These are phyloP conservation scores for Papilio elwesi DNA, from an alignment of 2,888 invertebrate genomes.

Conservation along the genomic window DNA sequence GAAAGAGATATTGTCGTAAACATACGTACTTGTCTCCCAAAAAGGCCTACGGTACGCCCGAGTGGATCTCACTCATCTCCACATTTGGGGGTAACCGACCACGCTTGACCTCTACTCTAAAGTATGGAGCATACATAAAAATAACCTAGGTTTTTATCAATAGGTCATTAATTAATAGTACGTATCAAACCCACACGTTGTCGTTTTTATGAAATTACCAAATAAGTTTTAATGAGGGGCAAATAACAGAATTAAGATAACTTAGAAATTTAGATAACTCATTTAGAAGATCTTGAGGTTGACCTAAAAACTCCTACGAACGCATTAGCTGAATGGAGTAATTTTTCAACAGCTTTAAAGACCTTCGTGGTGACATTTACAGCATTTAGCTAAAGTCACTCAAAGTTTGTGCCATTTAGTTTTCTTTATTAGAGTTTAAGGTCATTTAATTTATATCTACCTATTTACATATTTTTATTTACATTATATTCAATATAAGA, in stretches of 20 bases:
- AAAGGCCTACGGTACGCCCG: no score
- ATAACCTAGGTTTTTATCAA: neutral
- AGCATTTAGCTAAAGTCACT: neutral
- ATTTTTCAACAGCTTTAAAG: neutral
- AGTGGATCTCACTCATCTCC: no score
- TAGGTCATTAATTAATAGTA: constrained; percentile 1
- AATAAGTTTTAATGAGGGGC: neutral
- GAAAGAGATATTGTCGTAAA: no score
- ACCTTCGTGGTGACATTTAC: neutral
- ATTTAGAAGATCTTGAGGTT: neutral
- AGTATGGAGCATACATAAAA: no score
- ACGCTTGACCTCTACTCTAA: no score
- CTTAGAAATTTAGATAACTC: neutral
- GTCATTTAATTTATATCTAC: no score
- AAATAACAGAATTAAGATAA: neutral
- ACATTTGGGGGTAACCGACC: no score
- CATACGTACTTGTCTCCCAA: no score
- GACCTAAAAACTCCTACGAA: neutral
- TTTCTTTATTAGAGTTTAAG: neutral
- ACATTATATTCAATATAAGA: no score
- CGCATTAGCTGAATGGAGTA: neutral
- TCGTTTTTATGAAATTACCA: neutral
- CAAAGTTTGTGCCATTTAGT: neutral
- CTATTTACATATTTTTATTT: no score
- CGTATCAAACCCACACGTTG: neutral